Evolutionary conservation across 2,797 vertebrate genomes (phyloP), one percentile per base, ranked within the genome.

Genomic region (Xenopus petersii): DNA sequence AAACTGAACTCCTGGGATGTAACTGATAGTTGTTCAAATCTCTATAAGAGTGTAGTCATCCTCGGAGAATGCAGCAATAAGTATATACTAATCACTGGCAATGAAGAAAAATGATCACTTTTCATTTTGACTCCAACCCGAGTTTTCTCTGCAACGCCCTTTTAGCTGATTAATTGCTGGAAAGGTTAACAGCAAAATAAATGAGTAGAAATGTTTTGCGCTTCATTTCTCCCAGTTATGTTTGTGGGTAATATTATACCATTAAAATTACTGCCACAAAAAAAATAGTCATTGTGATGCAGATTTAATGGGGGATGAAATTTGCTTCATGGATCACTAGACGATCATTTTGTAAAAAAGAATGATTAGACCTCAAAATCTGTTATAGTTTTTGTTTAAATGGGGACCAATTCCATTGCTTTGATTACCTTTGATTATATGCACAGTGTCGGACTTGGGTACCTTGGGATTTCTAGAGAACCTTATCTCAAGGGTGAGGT

Each of bases 21-120:
- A 16, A 26, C 67, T 54, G 58, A 73, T 78, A 72, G 68, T 73
- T 73, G 70, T 64, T 63, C 70, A 78, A 74, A 70, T 66, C 47
- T 74, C 61, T 61, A 47, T 64, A 65, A 12, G 63, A 48, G 58
- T 69, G 73, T 64, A 78, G 75, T 78, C 76, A 78, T 73, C 65
- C 73, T 26, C 21, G 51, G 76, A 74, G 71, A 78, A 78, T 78
- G 76, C 59, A 17, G 71, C 21, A 24, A 21, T 63, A 60, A 2
- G 26, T 65, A 73, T 74, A 70, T 9, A 42, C 71, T 78, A 78
- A 77, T 77, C 75, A 77, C 67, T 77, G 69, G 71, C 74, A 74
- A 78, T 73, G 61, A 78, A 78, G 71, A 78, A 78, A 74, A 78
- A 78, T 78, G 71, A 78, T 72, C 60, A 47, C 71, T 69, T 78